Evolutionary conservation across 2,888 invertebrate genomes (phyloP), one percentile per base, ranked within the genome.

Genomic region (Gymnocheta viridis): DNA sequence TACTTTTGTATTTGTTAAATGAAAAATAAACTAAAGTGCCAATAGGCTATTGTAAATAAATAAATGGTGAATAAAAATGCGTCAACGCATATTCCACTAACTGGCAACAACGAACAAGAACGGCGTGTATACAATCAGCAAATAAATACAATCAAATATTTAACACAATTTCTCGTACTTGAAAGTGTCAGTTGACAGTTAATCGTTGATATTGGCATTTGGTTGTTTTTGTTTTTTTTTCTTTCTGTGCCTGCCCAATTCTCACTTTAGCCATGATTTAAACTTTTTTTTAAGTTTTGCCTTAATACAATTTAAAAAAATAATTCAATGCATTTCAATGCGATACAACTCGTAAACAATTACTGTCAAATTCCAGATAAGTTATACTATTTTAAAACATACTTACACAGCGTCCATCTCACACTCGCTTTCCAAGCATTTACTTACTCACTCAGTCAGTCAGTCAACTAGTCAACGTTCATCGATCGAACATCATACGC

Each of bases 161-260:
- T 84, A 81, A 84, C 67, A 84, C 84, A 84, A 81, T 78, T 84
- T 73, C 62, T 77, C 56, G 81, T 84, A 78, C 84, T 77, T 79
- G 56, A 69, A 81, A 69, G 77, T 84, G 84, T 84, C 84, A 81
- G 73, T 81, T 81, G 81, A 84, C 81, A 84, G 84, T 81, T 81
- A 84, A 60, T 62, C 76, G 69, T 56, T 77, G 69, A 73, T 81
- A 73, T 73, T 73, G 76, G 73, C 19, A 77, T 77, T 84, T 70
- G 56, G 44, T 64, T 19, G 9, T 29, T 27, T 35, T 47, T 44
- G 56, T 32, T 54, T 56, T 72, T 70, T 38, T 64, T 19, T 58
- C 2, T 35, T 17, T 69, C 38, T 24, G 10, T 27, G 79, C 17
- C 62, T 17, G 38, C 5, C 22, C 4, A 54, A 17, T 60, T 47